Percentiles rank a stretch among this genome's conserved stretches.
phyloP scores from a whole-genome alignment of 2,797 vertebrate genomes.

The Eulemur rubriventer region DNA sequence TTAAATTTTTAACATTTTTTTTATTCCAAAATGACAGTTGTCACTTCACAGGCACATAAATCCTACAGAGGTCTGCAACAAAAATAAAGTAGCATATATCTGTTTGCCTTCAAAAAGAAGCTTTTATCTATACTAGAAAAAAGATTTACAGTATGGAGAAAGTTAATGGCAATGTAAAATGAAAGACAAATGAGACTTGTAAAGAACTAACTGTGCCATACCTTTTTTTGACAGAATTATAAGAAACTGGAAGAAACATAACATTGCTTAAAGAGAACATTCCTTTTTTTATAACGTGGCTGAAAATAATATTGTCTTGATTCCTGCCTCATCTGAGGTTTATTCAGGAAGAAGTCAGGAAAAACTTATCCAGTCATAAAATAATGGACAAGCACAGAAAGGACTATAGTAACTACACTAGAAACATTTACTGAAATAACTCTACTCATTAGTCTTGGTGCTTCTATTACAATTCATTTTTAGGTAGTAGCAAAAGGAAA shows the following conservation, averaged over 20 bases:
- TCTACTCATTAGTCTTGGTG: not conserved
- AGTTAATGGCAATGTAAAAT: not conserved
- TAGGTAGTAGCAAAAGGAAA: not conserved
- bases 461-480: conserved; percentile 7
- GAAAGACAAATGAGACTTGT: not conserved
- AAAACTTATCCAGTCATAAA: conserved; percentile 30
- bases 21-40: conserved; percentile 28
- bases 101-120: not conserved
- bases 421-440: conserved; percentile 32
- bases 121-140: not conserved
- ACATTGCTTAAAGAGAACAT: not conserved
- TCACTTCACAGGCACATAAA: conserved; percentile 6
- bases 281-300: not conserved
- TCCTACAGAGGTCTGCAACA: not conserved
- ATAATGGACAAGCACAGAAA: conserved; percentile 2
- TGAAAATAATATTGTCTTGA: conserved; percentile 17
- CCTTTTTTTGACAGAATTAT: not conserved
- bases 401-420: not conserved
- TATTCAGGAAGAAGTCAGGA: not conserved
- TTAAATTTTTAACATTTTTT: conserved; percentile 46
- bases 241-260: not conserved
- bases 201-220: conserved; percentile 5
- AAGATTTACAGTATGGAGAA: not conserved
- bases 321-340: not conserved
- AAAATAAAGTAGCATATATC: not conserved